Base-by-base conservation (phyloP, 2,797 vertebrate species). In the Rhinoraja longicauda region DNA sequence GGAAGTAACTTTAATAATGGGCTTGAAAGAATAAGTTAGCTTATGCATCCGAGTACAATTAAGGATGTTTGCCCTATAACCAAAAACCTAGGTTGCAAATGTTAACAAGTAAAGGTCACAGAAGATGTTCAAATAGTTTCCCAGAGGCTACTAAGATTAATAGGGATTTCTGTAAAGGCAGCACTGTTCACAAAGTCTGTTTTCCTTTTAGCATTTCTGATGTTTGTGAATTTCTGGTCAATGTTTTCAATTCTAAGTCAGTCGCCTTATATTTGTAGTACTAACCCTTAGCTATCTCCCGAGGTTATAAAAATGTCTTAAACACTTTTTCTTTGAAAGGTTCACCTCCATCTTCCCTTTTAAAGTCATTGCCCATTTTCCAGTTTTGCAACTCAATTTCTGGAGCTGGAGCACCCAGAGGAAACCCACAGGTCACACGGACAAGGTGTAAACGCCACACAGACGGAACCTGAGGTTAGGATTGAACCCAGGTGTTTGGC, bases 1-100 rank as follows among this genome's bases (percentile, higher is more conserved):
- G 36, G 64, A 45, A 91, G 36, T 91, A 72, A 45, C 24, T 73
- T 73, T 91, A 73, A 91, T 91, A 91, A 91, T 53, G 32, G 90
- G 90, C 24, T 91, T 91, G 90, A 91, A 53, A 1, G 84, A 91
- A 91, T 91, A 39, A 45, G 39, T 39, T 91, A 91, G 53, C 32
- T 45, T 24, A 91, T 67, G 73, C 39, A 73, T 91, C 67, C 26
- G 90, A 53, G 90, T 91, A 73, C 36, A 91, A 73, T 91, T 53
- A 91, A 53, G 67, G 64, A 91, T 9, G 21, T 36, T 73, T 91
- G 90, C 19, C 36, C 36, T 53, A 4, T 73, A 53, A 53, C 90
- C 67, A 91, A 72, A 26, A 72, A 21, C 36, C 62, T 72, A 39
- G 70, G 86, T 90, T 70, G 62, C 32, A 9, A 64, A 70, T 72